Base-by-base conservation (phyloP, 2,113 vertebrate species). In the Brienomyrus brachyistius region DNA sequence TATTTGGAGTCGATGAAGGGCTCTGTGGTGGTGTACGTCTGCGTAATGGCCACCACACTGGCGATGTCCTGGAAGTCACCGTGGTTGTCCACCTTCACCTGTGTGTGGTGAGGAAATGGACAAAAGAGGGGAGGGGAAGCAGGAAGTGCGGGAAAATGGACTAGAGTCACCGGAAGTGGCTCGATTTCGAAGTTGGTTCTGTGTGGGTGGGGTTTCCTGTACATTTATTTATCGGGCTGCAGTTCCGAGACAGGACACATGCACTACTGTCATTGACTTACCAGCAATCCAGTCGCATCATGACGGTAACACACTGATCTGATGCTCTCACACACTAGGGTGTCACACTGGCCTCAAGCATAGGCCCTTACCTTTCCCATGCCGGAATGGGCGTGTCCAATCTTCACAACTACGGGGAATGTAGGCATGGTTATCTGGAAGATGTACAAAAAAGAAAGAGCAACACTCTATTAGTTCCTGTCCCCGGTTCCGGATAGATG, bases 51-150 rank as follows among this genome's bases (percentile, higher is more conserved):
- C 91, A 99, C 98, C 94, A 99, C 98, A 77, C 98, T 99, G 52
- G 98, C 98, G 92, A 99, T 99, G 94, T 99, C 98, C 95, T 99
- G 98, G 96, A 99, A 99, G 95, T 99, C 98, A 89, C 98, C 98
- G 92, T 98, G 96, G 93, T 99, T 99, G 94, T 99, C 98, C 92
- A 99, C 97, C 93, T 99, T 99, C 93, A 99, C 98, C 98, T 99
- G 90, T 50, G 92, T 91, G 87, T 84, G 74, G 74, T 89, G 82
- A 48, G 27, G 48, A 27, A 31, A 56, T 15, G 5, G 50, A 17
- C 15, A 40, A 91, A 91, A 47, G 74, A 84, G 89, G 91, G 47
- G 77, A 47, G 91, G 45, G 83, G 84, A 90, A 90, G 47, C 77
- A 48, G 40, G 5, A 51, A 19, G 89, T 74, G 56, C 21, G 74